Percentiles rank a stretch among this genome's conserved stretches.
Conservation (phyloP, 2,113 vertebrate species). For the Urocitellus parryii region DNA sequence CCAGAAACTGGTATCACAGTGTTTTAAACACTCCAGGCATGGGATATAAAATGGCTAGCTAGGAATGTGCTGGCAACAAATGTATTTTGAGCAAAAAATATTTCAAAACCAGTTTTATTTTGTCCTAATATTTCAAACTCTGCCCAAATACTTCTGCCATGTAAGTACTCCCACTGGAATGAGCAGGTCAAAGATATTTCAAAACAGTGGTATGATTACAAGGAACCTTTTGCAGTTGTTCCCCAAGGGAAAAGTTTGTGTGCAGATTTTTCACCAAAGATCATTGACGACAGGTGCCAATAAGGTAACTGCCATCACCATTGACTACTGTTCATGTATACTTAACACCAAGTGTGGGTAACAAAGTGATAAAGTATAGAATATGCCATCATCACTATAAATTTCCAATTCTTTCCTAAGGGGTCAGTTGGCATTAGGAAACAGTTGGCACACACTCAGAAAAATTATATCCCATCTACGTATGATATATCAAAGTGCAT, state of each 20-base stretch:
- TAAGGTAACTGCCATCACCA: neutral
- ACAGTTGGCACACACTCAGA: neutral
- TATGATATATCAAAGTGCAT: too few relatives aligned
- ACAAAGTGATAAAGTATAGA: neutral
- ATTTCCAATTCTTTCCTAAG: neutral
- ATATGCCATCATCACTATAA: neutral
- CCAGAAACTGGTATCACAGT: neutral
- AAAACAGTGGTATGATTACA: neutral
- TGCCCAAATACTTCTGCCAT: neutral
- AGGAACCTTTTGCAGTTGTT: neutral
- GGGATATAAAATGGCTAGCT: neutral
- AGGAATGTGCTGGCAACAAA: conserved; percentile 41
- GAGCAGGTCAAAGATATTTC: neutral
- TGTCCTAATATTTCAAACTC: conserved; percentile 40
- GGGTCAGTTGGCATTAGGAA: neutral
- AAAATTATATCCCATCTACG: too few relatives aligned
- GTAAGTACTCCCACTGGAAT: neutral
- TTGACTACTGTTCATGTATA: neutral
- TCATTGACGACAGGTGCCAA: neutral
- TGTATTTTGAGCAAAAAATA: conserved; percentile 42
- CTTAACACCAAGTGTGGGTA: neutral
- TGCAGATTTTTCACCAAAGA: conserved; percentile 8
- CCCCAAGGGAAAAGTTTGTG: neutral
- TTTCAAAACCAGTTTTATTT: conserved; percentile 35
- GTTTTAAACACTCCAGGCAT: neutral